Evolutionary conservation across 2,888 invertebrate genomes (phyloP).

Genomic region (Melipona beecheii): DNA sequence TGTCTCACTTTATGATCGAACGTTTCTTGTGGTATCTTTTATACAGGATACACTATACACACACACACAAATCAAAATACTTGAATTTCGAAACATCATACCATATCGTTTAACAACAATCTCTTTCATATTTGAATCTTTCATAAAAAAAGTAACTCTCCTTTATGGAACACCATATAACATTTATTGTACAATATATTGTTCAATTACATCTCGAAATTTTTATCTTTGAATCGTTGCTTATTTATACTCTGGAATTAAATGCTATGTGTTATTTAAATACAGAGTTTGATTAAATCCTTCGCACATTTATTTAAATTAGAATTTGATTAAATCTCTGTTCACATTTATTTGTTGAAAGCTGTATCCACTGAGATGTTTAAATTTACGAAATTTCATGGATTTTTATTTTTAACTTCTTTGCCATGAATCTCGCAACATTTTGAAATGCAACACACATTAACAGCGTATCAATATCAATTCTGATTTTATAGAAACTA

Average conservation of each 20-base stretch:
- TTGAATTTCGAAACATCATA: neutral
- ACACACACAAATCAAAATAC: slow-evolving; percentile 5
- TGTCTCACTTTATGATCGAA: neutral
- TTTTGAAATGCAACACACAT: neutral
- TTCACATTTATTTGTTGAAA: slow-evolving; percentile 39
- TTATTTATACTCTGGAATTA: slow-evolving; percentile 16
- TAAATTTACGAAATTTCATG: slow-evolving; percentile 18
- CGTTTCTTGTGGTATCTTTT: neutral
- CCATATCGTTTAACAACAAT: slow-evolving; percentile 23
- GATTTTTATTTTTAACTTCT: slow-evolving; percentile 14
- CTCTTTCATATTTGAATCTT: slow-evolving; percentile 9
- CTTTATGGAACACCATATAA: slow-evolving; percentile 32
- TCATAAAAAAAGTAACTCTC: slow-evolving; percentile 25
- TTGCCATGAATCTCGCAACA: neutral
- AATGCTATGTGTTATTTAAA: slow-evolving; percentile 13
- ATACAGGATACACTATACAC: neutral
- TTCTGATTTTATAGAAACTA: slow-evolving; percentile 24
- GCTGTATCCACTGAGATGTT: slow-evolving; percentile 25
- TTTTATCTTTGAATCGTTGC: neutral
- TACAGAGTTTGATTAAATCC: slow-evolving; percentile 5
- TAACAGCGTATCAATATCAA: neutral
- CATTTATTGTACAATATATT: slow-evolving; percentile 46
- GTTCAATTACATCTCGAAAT: slow-evolving; percentile 28
- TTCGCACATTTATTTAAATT: too few species aligned
- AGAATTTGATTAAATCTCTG: neutral